Conservation (phyloP, 2,113 vertebrate species). For the Nanorana parkeri region DNA sequence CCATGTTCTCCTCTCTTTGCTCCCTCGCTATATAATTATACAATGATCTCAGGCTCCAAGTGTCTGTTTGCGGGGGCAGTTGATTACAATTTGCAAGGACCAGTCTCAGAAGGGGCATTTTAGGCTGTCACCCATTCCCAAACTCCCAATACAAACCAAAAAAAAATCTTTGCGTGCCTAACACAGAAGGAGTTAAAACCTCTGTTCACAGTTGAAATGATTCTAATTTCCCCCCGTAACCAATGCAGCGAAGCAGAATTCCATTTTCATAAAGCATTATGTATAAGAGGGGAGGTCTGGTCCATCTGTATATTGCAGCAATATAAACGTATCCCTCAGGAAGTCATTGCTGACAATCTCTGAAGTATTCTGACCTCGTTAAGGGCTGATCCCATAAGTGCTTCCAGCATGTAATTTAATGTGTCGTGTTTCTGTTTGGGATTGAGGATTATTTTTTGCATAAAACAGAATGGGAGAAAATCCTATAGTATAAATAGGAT, state of each 20-base stretch:
- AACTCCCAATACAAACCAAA: neutral
- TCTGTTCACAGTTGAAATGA: conserved; percentile 36
- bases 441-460: conserved; percentile 39
- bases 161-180: neutral
- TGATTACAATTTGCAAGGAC: conserved; percentile 47
- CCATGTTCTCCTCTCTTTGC: neutral
- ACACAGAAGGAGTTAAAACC: conserved; percentile 28
- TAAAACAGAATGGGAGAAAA: conserved; percentile 36
- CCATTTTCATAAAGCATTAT: conserved; percentile 38
- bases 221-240: conserved; percentile 41
- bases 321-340: conserved; percentile 35
- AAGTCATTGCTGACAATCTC: conserved; percentile 37
- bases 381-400: conserved; percentile 43
- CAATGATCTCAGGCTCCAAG: conserved; percentile 25
- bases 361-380: conserved; percentile 41
- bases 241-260: conserved; percentile 37
- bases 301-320: conserved; percentile 31
- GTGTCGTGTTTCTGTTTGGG: conserved; percentile 38
- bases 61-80: conserved; percentile 45
- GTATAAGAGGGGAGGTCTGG: conserved; percentile 29
- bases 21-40: conserved; percentile 42
- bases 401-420: conserved; percentile 29
- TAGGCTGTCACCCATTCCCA: conserved; percentile 35
- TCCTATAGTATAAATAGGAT: conserved; percentile 48
- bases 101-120: conserved; percentile 15